These are phyloP conservation scores for Coptotermes formosanus DNA, from an alignment of 1,140 invertebrate genomes.

Conservation along the genomic window DNA sequence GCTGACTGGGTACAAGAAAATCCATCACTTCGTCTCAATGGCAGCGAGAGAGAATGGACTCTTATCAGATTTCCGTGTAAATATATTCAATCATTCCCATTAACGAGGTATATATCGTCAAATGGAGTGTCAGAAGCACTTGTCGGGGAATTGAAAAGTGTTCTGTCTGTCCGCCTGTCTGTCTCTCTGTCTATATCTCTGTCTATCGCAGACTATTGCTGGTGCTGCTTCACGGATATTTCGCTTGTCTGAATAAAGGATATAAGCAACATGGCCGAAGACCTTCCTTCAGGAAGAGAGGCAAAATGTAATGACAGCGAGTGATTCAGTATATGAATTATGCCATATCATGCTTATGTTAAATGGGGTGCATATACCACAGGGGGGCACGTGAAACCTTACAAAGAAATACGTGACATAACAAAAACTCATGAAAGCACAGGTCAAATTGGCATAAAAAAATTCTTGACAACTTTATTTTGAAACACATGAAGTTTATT, in stretches of 20 bases:
- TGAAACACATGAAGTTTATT: too few species aligned
- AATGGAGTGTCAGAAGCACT: constrained; percentile 36
- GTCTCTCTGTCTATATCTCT: neutral
- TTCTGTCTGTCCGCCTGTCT: neutral
- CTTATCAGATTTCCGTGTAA: constrained; percentile 34
- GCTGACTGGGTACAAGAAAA: constrained; percentile 30
- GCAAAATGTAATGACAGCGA: neutral
- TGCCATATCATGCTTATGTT: too few species aligned
- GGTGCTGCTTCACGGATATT: neutral
- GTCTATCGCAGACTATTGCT: neutral
- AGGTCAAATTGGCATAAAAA: too few species aligned
- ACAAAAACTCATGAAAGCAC: too few species aligned
- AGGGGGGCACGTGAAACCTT: too few species aligned
- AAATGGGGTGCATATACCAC: too few species aligned
- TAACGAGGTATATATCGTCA: constrained; percentile 35
- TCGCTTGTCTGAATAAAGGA: neutral
- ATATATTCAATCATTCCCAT: constrained; percentile 36
- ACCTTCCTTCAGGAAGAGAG: neutral
- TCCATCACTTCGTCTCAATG: constrained; percentile 32
- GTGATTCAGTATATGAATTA: too few species aligned
- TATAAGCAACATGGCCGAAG: neutral
- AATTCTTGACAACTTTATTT: too few species aligned
- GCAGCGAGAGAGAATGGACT: constrained; percentile 20
- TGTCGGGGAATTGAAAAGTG: constrained; percentile 25
- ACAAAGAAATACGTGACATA: too few species aligned